Evolutionary conservation across 2,113 vertebrate species (phyloP).

Genomic region (Ammodytes marinus): DNA sequence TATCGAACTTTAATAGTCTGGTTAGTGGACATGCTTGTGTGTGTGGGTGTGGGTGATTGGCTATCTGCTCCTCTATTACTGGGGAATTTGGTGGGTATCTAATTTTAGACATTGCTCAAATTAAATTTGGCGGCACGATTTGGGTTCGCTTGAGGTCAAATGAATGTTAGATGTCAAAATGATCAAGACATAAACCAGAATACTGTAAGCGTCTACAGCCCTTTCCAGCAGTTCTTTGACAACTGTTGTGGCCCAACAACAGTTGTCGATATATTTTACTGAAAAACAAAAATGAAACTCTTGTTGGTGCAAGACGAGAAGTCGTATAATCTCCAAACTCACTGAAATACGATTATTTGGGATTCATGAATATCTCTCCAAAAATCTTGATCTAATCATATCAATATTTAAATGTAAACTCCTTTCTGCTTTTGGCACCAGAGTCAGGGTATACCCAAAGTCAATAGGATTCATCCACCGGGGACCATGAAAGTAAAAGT

Average conservation of each 20-base stretch:
- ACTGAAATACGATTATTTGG: neutral
- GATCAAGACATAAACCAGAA: neutral
- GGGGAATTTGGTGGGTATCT: neutral
- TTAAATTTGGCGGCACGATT: neutral
- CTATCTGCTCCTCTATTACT: neutral
- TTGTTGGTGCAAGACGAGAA: neutral
- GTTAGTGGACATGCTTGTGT: slow-evolving; percentile 2
- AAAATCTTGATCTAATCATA: neutral
- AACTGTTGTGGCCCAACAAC: too few relatives aligned
- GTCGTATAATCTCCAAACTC: neutral
- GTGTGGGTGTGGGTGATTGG: neutral
- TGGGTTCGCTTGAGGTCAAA: neutral
- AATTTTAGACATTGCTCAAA: neutral
- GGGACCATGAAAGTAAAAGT: neutral
- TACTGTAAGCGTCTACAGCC: too few relatives aligned
- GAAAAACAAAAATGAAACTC: neutral
- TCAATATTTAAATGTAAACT: neutral
- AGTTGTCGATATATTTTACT: neutral
- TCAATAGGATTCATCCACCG: neutral
- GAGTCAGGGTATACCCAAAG: neutral
- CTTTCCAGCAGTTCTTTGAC: too few relatives aligned
- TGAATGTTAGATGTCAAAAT: neutral
- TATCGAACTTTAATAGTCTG: neutral
- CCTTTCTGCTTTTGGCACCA: neutral
- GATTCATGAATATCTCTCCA: neutral